Conservation (phyloP, 37 sponge, comb jelly and placozoan genomes). For the Cliona cf. orientalis region DNA sequence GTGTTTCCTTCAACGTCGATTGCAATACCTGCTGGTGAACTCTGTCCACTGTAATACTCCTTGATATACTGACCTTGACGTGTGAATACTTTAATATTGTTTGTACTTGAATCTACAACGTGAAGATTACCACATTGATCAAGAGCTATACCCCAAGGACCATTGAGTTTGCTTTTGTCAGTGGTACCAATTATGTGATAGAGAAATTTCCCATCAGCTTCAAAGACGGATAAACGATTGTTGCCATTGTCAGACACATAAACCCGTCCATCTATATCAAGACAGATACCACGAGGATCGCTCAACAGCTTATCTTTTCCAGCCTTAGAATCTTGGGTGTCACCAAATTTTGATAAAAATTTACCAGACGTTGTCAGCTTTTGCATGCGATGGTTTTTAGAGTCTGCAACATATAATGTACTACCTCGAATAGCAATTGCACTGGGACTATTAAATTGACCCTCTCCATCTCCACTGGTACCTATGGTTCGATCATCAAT, state of each 20-base stretch:
- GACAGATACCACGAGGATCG: conserved; percentile 10
- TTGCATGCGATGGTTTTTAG: conserved; percentile 2
- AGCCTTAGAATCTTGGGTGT: too few relatives aligned
- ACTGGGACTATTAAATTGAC: conserved; percentile 7
- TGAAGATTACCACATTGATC: neutral
- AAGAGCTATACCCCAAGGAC: conserved; percentile 15
- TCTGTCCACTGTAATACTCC: neutral
- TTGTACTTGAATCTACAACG: neutral
- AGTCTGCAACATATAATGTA: conserved; percentile 16
- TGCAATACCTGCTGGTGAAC: neutral
- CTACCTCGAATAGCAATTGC: neutral
- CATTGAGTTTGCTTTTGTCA: neutral
- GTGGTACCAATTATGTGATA: neutral
- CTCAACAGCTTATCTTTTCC: neutral
- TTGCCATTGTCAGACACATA: conserved; percentile 1
- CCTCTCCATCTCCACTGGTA: neutral
- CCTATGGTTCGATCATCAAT: too few relatives aligned
- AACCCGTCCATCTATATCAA: neutral
- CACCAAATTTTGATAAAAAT: conserved; percentile 13
- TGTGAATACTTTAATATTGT: neutral
- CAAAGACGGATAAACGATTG: neutral
- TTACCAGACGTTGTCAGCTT: neutral
- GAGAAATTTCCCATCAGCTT: neutral
- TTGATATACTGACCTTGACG: neutral
- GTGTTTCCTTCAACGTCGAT: conserved; percentile 1